Percentiles rank a stretch among this genome's conserved stretches.
Evolutionary conservation across 2,113 vertebrate species (phyloP).

Genomic region (Xerus inauris): DNA sequence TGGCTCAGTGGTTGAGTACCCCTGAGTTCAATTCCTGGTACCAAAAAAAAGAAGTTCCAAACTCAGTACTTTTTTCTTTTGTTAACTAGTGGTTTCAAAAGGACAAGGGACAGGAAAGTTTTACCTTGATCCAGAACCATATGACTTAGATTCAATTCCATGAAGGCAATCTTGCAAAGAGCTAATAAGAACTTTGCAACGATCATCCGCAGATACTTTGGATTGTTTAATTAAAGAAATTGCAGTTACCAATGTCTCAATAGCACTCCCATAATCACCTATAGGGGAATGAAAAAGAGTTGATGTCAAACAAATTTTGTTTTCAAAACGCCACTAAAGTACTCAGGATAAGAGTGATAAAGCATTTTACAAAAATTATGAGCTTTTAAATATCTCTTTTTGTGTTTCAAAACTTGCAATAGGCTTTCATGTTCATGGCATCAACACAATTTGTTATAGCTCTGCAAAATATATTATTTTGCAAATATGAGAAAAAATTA

Average conservation of each 20-base stretch:
- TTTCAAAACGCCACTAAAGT: conserved; percentile 26
- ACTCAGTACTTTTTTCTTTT: conserved; percentile 30
- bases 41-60: too few species aligned
- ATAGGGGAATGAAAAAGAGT: conserved; percentile 4
- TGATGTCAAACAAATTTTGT: conserved; percentile 55
- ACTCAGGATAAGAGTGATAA: neutral
- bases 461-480: neutral
- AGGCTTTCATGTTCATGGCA: neutral
- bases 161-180: conserved; percentile 99
- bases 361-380: neutral
- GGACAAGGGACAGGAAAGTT: conserved; percentile 85
- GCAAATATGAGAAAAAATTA: conserved; percentile 45
- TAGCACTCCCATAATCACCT: conserved; percentile 99
- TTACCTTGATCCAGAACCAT: conserved; percentile 97
- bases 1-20: too few species aligned
- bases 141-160: conserved; percentile 99
- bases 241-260: conserved; percentile 98
- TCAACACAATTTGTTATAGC: neutral
- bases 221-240: conserved; percentile 99
- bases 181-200: conserved; percentile 99
- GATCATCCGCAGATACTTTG: conserved; percentile 98
- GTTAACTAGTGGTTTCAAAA: conserved; percentile 49
- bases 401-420: conserved; percentile 19
- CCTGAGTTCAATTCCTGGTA: too few species aligned
- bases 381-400: conserved; percentile 9